Evolutionary conservation across 2,888 invertebrate genomes (phyloP).

Genomic region (Ochropleura leucogaster): DNA sequence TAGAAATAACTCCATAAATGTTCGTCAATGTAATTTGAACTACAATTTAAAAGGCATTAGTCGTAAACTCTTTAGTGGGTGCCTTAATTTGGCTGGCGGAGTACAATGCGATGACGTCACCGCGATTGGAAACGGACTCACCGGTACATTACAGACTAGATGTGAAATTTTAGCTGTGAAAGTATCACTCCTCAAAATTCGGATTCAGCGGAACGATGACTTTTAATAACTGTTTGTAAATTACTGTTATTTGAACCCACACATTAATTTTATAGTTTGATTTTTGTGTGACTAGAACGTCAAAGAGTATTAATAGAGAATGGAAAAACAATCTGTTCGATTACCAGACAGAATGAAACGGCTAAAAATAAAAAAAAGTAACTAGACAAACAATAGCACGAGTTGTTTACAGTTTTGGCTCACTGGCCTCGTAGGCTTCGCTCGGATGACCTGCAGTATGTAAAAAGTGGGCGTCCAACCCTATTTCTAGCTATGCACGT

Average conservation of each 20-base stretch:
- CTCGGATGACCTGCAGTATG: slow-evolving; percentile 29
- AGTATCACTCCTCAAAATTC: slow-evolving; percentile 32
- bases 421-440: slow-evolving; percentile 37
- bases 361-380: slow-evolving; percentile 19
- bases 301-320: background rate
- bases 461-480: slow-evolving; percentile 49
- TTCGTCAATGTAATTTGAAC: slow-evolving; percentile 46
- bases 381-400: slow-evolving; percentile 40
- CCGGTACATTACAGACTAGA: slow-evolving; percentile 36
- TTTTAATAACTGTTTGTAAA: slow-evolving; percentile 34
- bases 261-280: background rate
- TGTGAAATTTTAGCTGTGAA: slow-evolving; percentile 44
- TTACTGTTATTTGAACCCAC: slow-evolving; percentile 20
- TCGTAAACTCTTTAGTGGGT: slow-evolving; percentile 46
- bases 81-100: slow-evolving; percentile 44
- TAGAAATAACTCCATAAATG: slow-evolving; percentile 33
- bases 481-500: slow-evolving; percentile 30
- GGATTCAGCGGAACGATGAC: slow-evolving; percentile 27
- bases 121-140: slow-evolving; percentile 33
- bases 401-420: slow-evolving; percentile 37
- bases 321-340: background rate
- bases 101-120: slow-evolving; percentile 50
- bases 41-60: slow-evolving; percentile 62
- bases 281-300: background rate
- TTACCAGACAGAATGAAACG: slow-evolving; percentile 17